Evolutionary conservation across 2,113 vertebrate species (phyloP).

Genomic region (Bagarius yarrelli): DNA sequence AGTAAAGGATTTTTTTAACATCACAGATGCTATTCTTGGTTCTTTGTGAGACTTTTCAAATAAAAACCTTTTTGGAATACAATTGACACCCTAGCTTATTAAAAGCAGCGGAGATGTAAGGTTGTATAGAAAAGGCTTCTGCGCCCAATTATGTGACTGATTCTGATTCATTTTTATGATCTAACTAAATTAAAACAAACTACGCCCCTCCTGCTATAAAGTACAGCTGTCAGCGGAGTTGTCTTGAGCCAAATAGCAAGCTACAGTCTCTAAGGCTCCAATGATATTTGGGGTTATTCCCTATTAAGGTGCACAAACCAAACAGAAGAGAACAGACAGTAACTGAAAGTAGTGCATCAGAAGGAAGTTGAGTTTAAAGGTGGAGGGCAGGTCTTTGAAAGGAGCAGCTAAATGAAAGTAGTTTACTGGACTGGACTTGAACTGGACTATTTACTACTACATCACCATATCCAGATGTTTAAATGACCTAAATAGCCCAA

Average conservation of each 20-base stretch:
- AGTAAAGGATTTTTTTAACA: conserved; percentile 66
- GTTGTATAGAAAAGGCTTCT: conserved; percentile 57
- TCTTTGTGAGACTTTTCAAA: conserved; percentile 61
- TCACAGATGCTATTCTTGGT: conserved; percentile 58
- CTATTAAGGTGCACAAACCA: conserved; percentile 7
- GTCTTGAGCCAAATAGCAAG: background rate
- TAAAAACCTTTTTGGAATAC: conserved; percentile 61
- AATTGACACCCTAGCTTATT: conserved; percentile 74
- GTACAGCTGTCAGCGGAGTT: background rate
- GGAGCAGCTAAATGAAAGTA: conserved; percentile 21
- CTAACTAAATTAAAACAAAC: conserved; percentile 56
- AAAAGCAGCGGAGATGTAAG: conserved; percentile 64
- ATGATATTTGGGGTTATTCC: conserved; percentile 17
- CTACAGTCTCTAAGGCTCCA: background rate
- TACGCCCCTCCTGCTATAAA: background rate
- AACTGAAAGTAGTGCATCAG: background rate
- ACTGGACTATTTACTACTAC: conserved; percentile 58
- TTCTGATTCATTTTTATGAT: conserved; percentile 58
- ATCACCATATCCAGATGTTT: conserved; percentile 68
- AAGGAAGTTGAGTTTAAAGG: conserved; percentile 7
- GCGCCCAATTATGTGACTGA: conserved; percentile 59
- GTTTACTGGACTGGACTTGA: conserved; percentile 59
- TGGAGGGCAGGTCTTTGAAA: conserved; percentile 2
- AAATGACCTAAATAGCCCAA: conserved; percentile 69
- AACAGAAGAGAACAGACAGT: background rate